These are phyloP conservation scores for Rhinophrynus dorsalis DNA, from an alignment of 2,797 vertebrate genomes.

Conservation along the genomic window DNA sequence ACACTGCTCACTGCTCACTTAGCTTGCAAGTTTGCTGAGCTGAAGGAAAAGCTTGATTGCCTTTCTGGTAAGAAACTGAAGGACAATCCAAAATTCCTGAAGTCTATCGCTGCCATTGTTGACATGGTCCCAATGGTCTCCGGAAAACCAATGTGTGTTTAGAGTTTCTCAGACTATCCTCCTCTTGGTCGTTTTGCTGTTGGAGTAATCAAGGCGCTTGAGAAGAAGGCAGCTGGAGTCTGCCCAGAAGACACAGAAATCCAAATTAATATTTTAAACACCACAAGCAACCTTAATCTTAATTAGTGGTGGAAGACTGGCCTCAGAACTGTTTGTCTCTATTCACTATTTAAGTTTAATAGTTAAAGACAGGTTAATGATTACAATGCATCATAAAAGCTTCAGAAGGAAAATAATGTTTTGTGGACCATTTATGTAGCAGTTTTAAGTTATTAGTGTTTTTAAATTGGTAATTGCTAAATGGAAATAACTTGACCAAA, in stretches of 20 bases:
- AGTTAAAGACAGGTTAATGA: conserved; percentile 88
- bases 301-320: conserved; percentile 78
- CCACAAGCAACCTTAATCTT: conserved; percentile 77
- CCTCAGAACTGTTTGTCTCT: conserved; percentile 79
- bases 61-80: conserved; percentile 92
- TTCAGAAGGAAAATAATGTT: conserved; percentile 88
- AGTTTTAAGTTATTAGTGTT: conserved; percentile 81
- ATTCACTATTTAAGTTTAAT: too few species aligned
- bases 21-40: conserved; percentile 89
- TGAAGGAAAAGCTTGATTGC: conserved; percentile 91
- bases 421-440: conserved; percentile 78
- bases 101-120: conserved; percentile 90
- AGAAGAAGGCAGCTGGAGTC: conserved; percentile 89
- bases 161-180: conserved; percentile 93
- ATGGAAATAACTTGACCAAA: conserved; percentile 79
- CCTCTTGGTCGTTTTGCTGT: conserved; percentile 89
- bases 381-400: conserved; percentile 94
- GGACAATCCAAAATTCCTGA: conserved; percentile 87
- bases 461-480: conserved; percentile 78
- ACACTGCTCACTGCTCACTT: conserved; percentile 93
- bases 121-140: conserved; percentile 91
- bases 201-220: conserved; percentile 90
- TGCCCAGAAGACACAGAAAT: conserved; percentile 92
- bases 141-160: conserved; percentile 94
- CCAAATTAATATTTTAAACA: conserved; percentile 88